Evolutionary conservation across 2,113 vertebrate species (phyloP).

Genomic region (Prolemur simus): DNA sequence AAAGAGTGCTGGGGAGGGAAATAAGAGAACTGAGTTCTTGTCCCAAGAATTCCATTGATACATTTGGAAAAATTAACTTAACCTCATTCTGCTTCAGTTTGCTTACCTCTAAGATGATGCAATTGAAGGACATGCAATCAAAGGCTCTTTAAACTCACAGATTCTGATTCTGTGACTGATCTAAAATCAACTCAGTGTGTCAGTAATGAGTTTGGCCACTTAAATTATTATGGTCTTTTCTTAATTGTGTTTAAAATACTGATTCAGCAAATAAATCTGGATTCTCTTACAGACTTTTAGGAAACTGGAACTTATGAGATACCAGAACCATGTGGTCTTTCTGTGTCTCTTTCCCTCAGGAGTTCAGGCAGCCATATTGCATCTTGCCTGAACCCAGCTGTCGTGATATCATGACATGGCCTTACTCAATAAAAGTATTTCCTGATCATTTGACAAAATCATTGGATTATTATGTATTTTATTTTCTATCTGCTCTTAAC

Average conservation of each 20-base stretch:
- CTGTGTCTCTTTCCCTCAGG: background rate
- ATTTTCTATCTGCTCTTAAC: background rate
- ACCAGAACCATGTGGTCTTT: background rate
- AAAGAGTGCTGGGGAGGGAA: background rate
- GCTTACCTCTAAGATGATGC: background rate
- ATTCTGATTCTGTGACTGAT: background rate
- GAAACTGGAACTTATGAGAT: background rate
- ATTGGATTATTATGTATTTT: background rate
- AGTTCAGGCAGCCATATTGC: background rate
- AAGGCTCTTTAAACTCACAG: background rate
- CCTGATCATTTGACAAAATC: background rate
- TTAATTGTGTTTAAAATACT: slow-evolving; percentile 16
- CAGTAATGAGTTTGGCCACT: background rate
- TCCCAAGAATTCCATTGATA: background rate
- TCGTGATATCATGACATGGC: background rate
- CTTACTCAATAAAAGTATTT: background rate
- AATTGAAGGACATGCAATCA: background rate
- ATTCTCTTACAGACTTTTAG: background rate
- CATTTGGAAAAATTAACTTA: background rate
- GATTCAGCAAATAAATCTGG: background rate
- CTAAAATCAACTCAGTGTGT: background rate
- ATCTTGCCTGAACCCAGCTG: background rate
- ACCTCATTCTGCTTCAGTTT: background rate
- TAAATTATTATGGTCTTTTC: background rate
- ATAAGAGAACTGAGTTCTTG: background rate